Evolutionary conservation across 2,113 vertebrate genomes (phyloP).

Genomic region (Nanorana parkeri): DNA sequence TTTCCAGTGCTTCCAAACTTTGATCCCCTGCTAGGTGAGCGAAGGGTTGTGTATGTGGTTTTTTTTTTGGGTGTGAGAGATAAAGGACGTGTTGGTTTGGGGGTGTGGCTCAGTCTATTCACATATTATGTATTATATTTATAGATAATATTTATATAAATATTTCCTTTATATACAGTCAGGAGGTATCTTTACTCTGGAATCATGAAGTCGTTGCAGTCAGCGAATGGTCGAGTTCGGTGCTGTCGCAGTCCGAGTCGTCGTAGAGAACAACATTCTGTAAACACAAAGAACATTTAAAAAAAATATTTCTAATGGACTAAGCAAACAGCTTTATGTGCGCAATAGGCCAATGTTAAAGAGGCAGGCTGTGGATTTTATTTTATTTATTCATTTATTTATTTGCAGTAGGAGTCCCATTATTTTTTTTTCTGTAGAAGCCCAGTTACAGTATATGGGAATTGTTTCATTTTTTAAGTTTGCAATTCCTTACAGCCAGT

Average conservation of each 20-base stretch:
- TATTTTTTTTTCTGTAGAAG: no score
- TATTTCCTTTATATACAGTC: slow-evolving; percentile 55
- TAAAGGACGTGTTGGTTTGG: slow-evolving; percentile 3
- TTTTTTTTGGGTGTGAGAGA: slow-evolving; percentile 12
- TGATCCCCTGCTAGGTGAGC: slow-evolving; percentile 42
- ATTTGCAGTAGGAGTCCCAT: no score
- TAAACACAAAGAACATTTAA: slow-evolving; percentile 42
- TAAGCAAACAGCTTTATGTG: no score
- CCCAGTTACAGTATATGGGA: no score
- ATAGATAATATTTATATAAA: slow-evolving; percentile 59
- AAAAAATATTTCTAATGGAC: no score
- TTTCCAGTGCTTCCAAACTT: slow-evolving; percentile 45
- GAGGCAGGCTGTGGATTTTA: no score
- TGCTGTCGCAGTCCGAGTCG: slow-evolving; percentile 92
- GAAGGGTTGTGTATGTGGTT: slow-evolving; percentile 34
- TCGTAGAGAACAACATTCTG: slow-evolving; percentile 77
- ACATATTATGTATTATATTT: slow-evolving; percentile 58
- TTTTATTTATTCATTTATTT: no score
- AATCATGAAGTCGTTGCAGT: slow-evolving; percentile 65
- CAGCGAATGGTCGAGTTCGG: slow-evolving; percentile 86
- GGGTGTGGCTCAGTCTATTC: slow-evolving; percentile 56
- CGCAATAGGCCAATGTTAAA: no score
- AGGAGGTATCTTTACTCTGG: slow-evolving; percentile 48
- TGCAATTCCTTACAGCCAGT: no score
- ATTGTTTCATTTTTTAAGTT: no score